Percentiles rank a stretch among this genome's conserved stretches.
phyloP scores from a whole-genome alignment of 1,140 invertebrate genomes.

The Dendroctonus ponderosae region DNA sequence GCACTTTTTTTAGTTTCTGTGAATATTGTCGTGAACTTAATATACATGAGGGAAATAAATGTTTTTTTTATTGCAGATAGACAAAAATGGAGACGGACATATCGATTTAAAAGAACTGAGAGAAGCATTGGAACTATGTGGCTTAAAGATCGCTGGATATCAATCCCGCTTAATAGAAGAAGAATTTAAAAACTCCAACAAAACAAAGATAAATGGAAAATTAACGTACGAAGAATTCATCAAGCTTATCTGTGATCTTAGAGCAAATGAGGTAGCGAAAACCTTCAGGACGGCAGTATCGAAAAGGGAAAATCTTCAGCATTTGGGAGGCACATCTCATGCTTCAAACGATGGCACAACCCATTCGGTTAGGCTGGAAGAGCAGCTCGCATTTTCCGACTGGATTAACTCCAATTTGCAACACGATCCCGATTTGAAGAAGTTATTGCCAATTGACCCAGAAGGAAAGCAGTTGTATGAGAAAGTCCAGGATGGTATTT shows the following conservation, averaged over 20 bases:
- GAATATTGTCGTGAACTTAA: no score
- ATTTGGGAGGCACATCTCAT: constrained; percentile 89
- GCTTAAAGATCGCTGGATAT: constrained; percentile 92
- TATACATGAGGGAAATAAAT: not conserved
- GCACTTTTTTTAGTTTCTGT: no score
- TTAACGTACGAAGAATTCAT: constrained; percentile 86
- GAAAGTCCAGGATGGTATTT: constrained; percentile 93
- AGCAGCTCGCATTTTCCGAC: constrained; percentile 96
- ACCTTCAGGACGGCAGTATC: constrained; percentile 91
- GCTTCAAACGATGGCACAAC: constrained; percentile 93
- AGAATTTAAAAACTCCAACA: constrained; percentile 75
- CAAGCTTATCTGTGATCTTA: constrained; percentile 84
- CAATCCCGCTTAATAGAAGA: constrained; percentile 86
- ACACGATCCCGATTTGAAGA: constrained; percentile 84
- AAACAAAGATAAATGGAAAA: constrained; percentile 68
- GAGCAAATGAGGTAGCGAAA: constrained; percentile 83
- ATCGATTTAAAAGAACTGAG: constrained; percentile 88
- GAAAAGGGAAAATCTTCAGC: constrained; percentile 91
- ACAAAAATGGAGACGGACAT: constrained; percentile 85
- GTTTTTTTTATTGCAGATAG: constrained; percentile 68
- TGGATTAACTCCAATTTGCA: constrained; percentile 97
- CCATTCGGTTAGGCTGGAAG: constrained; percentile 90
- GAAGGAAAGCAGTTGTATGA: constrained; percentile 89
- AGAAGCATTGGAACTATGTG: constrained; percentile 83
- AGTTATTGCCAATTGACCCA: constrained; percentile 86